Percentiles rank a stretch among this genome's conserved stretches.
phyloP scores from a whole-genome alignment of 2,888 invertebrate species.

The Tiphia femorata region DNA sequence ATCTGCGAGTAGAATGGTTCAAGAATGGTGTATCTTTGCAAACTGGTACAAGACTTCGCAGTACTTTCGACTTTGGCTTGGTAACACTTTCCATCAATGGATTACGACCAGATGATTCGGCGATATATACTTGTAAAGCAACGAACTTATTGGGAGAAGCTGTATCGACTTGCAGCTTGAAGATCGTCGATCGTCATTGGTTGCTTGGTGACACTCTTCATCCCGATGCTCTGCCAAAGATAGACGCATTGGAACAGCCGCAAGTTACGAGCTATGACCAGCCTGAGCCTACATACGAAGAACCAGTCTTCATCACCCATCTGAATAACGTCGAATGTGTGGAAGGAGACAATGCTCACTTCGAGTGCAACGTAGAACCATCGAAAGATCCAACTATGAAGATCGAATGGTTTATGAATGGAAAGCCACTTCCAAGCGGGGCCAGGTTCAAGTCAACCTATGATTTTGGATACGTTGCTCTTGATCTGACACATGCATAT shows the following conservation, averaged over 20 bases:
- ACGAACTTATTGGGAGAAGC: slow-evolving; percentile 95
- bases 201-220: slow-evolving; percentile 88
- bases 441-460: slow-evolving; percentile 92
- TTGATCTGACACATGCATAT: slow-evolving; percentile 89
- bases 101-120: slow-evolving; percentile 90
- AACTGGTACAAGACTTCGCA: slow-evolving; percentile 90
- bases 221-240: slow-evolving; percentile 89
- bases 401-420: slow-evolving; percentile 96
- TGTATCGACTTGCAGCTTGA: slow-evolving; percentile 90
- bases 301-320: slow-evolving; percentile 91
- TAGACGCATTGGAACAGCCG: slow-evolving; percentile 88
- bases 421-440: slow-evolving; percentile 87
- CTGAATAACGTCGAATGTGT: slow-evolving; percentile 90
- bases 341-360: slow-evolving; percentile 90
- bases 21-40: slow-evolving; percentile 90
- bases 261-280: slow-evolving; percentile 76
- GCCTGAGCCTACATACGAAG: slow-evolving; percentile 84
- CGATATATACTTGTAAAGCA: slow-evolving; percentile 95
- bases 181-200: slow-evolving; percentile 91
- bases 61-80: slow-evolving; percentile 96
- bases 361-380: slow-evolving; percentile 93
- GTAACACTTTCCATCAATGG: slow-evolving; percentile 93
- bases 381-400: slow-evolving; percentile 91
- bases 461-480: slow-evolving; percentile 95
- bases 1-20: slow-evolving; percentile 91